Evolutionary conservation across 2,888 invertebrate genomes (phyloP).

Genomic region (Caenorhabditis macrosperma): DNA sequence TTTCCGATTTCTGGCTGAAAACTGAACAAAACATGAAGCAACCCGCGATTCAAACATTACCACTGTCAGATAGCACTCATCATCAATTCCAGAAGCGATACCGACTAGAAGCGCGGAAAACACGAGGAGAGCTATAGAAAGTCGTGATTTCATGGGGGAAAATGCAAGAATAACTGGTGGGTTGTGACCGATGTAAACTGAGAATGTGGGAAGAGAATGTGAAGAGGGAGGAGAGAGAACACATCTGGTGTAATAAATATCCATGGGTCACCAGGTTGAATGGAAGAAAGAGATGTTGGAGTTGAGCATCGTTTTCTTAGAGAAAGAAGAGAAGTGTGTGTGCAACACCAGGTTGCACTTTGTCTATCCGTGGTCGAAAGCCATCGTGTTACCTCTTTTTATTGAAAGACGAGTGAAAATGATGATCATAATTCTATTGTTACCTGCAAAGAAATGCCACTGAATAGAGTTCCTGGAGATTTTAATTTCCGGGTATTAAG

Average conservation of each 20-base stretch:
- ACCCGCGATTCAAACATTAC: background rate
- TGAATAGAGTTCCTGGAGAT: too few species aligned
- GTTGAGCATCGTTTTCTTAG: too few species aligned
- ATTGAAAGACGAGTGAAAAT: too few species aligned
- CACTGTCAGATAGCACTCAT: conserved; percentile 20
- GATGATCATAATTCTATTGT: too few species aligned
- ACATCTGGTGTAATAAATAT: background rate
- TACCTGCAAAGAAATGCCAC: too few species aligned
- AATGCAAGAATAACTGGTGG: background rate
- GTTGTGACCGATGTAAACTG: too few species aligned
- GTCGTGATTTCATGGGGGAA: background rate
- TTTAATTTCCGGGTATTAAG: too few species aligned
- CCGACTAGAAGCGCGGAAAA: background rate
- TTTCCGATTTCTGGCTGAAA: conserved; percentile 80
- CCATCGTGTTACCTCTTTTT: too few species aligned
- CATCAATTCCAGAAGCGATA: background rate
- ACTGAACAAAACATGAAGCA: background rate
- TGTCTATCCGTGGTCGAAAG: too few species aligned
- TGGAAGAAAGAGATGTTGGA: background rate
- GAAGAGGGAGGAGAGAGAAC: background rate
- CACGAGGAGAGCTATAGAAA: background rate
- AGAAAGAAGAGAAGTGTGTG: too few species aligned
- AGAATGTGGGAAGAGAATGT: background rate
- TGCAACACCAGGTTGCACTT: too few species aligned
- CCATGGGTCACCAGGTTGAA: background rate